Percentiles rank a stretch among this genome's conserved stretches.
phyloP scores from a whole-genome alignment of 2,888 invertebrate species.

The Diplazon laetatorius region DNA sequence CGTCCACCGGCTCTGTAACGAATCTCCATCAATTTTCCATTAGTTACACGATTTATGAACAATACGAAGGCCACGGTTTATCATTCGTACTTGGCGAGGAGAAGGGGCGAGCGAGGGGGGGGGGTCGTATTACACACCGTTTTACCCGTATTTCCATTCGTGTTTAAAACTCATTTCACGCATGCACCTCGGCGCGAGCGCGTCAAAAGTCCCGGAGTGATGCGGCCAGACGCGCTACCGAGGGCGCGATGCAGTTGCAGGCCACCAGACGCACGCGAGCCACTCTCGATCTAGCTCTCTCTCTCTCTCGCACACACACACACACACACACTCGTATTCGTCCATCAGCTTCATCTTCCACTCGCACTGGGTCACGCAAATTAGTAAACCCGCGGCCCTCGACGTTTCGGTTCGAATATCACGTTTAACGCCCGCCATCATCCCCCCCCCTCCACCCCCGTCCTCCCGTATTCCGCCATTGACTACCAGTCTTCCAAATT shows the following conservation, averaged over 20 bases:
- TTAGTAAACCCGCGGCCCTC: constrained; percentile 61
- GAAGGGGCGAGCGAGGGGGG: too few relatives aligned
- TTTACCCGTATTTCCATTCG: constrained; percentile 70
- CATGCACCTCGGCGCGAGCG: constrained; percentile 63
- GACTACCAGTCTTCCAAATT: constrained; percentile 16
- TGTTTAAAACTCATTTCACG: constrained; percentile 76
- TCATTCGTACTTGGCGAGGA: too few relatives aligned
- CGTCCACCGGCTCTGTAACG: background rate
- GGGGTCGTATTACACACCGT: constrained; percentile 57
- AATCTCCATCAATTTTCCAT: background rate
- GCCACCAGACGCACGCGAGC: constrained; percentile 54
- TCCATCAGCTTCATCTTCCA: constrained; percentile 47
- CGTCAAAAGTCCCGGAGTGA: constrained; percentile 51
- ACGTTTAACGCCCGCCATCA: constrained; percentile 2
- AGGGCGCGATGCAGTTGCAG: constrained; percentile 48
- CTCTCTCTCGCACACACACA: too few relatives aligned
- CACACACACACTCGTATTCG: too few relatives aligned
- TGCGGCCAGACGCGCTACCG: constrained; percentile 44
- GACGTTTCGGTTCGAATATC: constrained; percentile 25
- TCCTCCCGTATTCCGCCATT: background rate
- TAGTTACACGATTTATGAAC: constrained; percentile 3
- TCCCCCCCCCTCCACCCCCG: too few relatives aligned
- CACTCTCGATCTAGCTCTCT: constrained; percentile 32
- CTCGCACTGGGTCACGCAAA: constrained; percentile 67
- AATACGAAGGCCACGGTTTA: constrained; percentile 21